Base-by-base conservation (phyloP, 2,113 vertebrate species). In the Andinoacara biseriatus region DNA sequence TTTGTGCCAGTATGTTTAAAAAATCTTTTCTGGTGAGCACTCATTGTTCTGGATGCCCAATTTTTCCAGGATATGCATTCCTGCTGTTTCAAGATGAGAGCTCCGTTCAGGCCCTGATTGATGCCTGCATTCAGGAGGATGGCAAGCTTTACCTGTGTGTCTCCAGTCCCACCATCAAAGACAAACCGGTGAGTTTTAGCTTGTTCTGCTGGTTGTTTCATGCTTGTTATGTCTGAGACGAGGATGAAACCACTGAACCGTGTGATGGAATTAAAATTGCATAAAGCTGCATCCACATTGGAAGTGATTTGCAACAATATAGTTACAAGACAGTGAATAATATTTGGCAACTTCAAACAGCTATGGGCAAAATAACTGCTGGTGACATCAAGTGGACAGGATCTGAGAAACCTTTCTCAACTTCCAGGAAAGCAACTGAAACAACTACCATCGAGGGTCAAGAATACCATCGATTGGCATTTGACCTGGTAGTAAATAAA, bases 71-170 rank as follows among this genome's bases (percentile, higher is more conserved):
- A 86, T 99, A 99, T 74, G 98, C 98, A 24, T 99, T 99, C 96
- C 95, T 99, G 91, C 97, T 99, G 20, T 99, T 99, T 91, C 98
- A 99, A 97, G 98, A 99, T 83, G 98, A 99, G 94, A 99, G 98
- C 94, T 99, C 98, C 74, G 98, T 99, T 38, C 98, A 99, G 95
- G 97, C 98, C 81, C 96, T 99, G 92, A 99, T 99, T 80, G 98
- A 99, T 76, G 97, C 98, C 0, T 99, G 98, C 75, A 99, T 99
- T 94, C 98, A 99, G 93, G 98, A 99, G 89, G 98, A 99, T 65
- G 97, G 97, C 75, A 99, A 99, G 86, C 97, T 99, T 75, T 99
- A 99, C 95, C 96, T 99, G 77, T 99, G 98, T 92, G 98, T 99
- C 62, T 99, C 98, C 76, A 99, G 98, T 87, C 98, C 98, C 86